A percentile compares a stretch with the other conserved stretches of the same genome.
Evolutionary conservation across 1,140 invertebrate genomes (phyloP).

Genomic region (Drosophila santomea): DNA sequence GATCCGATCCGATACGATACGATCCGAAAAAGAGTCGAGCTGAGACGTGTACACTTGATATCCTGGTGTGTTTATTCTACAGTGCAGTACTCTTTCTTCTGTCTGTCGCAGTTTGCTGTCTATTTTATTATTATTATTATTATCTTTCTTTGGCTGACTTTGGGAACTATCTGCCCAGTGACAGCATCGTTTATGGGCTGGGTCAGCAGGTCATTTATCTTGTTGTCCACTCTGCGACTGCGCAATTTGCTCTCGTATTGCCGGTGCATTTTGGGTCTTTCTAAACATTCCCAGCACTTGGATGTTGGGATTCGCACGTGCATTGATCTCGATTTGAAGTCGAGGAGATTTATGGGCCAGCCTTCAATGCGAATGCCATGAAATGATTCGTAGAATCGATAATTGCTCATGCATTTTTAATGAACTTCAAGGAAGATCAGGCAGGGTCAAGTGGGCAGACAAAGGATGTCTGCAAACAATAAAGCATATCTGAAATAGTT

Average conservation of each 20-base stretch:
- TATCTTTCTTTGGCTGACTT: conserved; percentile 69
- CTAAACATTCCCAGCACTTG: conserved; percentile 36
- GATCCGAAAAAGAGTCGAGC: conserved; percentile 6
- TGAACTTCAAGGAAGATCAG: conserved; percentile 21
- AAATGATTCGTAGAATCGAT: conserved; percentile 44
- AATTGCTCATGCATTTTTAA: conserved; percentile 50
- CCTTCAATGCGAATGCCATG: conserved; percentile 46
- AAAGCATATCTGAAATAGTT: not conserved
- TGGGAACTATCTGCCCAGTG: conserved; percentile 71
- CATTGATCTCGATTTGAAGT: conserved; percentile 62
- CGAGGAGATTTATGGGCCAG: conserved; percentile 36
- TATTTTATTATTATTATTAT: conserved; percentile 75
- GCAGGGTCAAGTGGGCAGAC: not conserved
- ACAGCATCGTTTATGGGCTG: conserved; percentile 73
- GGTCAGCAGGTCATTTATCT: conserved; percentile 74
- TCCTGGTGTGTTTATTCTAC: conserved; percentile 83
- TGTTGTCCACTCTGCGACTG: conserved; percentile 45
- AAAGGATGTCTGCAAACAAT: not conserved
- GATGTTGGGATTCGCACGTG: conserved; percentile 68
- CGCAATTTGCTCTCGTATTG: conserved; percentile 55
- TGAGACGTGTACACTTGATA: conserved; percentile 77
- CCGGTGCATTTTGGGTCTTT: conserved; percentile 27
- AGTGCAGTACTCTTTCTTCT: conserved; percentile 78
- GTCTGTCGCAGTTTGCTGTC: conserved; percentile 30
- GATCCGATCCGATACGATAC: conserved; percentile 9